phyloP scores from a whole-genome alignment of 2,113 vertebrate species.

The Cephalopterus ornatus region DNA sequence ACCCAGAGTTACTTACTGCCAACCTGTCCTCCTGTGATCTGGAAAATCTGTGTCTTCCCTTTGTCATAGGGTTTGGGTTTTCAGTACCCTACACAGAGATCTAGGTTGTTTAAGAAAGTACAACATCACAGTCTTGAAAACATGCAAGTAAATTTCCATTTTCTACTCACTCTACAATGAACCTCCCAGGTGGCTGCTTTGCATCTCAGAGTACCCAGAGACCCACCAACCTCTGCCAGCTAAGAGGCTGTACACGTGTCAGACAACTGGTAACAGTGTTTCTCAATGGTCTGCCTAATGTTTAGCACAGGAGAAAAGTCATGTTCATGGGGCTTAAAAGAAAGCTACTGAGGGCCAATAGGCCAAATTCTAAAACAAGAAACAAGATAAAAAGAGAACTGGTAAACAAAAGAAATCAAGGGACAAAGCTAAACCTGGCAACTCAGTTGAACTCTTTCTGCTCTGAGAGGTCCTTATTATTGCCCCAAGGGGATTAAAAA shows the following conservation, averaged over 20 bases:
- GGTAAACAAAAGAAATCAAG: neutral
- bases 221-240: neutral
- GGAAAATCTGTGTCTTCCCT: neutral
- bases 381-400: neutral
- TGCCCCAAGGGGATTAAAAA: neutral
- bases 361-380: neutral
- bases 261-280: neutral
- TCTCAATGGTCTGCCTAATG: neutral
- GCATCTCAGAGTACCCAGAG: neutral
- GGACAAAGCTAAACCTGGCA: neutral
- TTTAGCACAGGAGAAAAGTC: neutral
- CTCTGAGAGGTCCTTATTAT: neutral
- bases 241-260: neutral
- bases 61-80: neutral
- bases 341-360: neutral
- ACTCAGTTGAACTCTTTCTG: neutral
- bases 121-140: neutral
- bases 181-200: neutral
- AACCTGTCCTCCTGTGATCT: neutral
- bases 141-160: neutral
- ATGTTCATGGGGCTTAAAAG: neutral
- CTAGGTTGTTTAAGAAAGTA: neutral
- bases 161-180: neutral
- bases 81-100: neutral
- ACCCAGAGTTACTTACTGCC: neutral